A percentile compares a stretch with the other conserved stretches of the same genome.
phyloP scores from a whole-genome alignment of 2,888 invertebrate species.

The Empis livida region DNA sequence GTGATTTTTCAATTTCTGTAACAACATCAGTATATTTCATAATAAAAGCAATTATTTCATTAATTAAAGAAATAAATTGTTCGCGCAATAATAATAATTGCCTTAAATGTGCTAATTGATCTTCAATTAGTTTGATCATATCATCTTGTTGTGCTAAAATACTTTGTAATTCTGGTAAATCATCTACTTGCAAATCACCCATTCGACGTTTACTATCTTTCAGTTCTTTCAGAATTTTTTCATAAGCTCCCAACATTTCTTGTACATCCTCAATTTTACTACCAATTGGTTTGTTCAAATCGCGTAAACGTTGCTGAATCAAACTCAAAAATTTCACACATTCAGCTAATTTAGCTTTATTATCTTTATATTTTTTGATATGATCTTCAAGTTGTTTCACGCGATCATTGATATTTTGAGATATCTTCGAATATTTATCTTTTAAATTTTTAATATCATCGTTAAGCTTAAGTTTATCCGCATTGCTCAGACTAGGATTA shows the following conservation, averaged over 20 bases:
- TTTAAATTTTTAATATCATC: slow-evolving; percentile 66
- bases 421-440: slow-evolving; percentile 64
- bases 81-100: slow-evolving; percentile 70
- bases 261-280: slow-evolving; percentile 81
- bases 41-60: slow-evolving; percentile 78
- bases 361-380: slow-evolving; percentile 68
- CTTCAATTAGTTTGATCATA: slow-evolving; percentile 70
- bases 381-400: slow-evolving; percentile 59
- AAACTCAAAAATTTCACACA: slow-evolving; percentile 65
- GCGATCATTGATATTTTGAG: slow-evolving; percentile 62
- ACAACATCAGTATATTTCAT: slow-evolving; percentile 76
- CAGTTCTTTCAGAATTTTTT: slow-evolving; percentile 61
- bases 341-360: slow-evolving; percentile 65
- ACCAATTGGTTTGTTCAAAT: slow-evolving; percentile 75
- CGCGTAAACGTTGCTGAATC: slow-evolving; percentile 72
- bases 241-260: slow-evolving; percentile 63
- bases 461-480: slow-evolving; percentile 70
- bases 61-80: slow-evolving; percentile 74
- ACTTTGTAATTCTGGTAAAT: slow-evolving; percentile 64
- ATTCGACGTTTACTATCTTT: slow-evolving; percentile 67
- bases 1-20: slow-evolving; percentile 71
- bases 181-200: slow-evolving; percentile 62
- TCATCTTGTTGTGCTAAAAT: slow-evolving; percentile 75
- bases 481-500: slow-evolving; percentile 65
- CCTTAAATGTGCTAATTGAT: slow-evolving; percentile 68